Evolutionary conservation across 23 tunicate genomes (phyloP), one percentile per base, ranked within the genome.

Genomic region (Styela plicata): DNA sequence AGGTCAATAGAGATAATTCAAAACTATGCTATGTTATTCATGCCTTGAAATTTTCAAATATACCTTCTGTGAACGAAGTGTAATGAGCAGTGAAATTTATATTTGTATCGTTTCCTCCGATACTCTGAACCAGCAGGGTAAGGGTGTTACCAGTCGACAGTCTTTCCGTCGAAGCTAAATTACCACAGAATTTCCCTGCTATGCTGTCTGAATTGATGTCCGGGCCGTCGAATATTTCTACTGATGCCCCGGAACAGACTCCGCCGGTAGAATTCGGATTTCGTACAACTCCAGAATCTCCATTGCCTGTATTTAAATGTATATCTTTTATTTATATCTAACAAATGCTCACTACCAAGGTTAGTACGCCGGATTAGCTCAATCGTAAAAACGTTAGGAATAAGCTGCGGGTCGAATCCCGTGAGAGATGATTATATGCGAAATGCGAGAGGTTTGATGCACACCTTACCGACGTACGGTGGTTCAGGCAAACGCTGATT

Each of bases 41-140:
- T n/a, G n/a, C n/a, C n/a, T n/a, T n/a, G n/a, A n/a, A n/a, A n/a
- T n/a, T n/a, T n/a, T n/a, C n/a, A n/a, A n/a, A n/a, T n/a, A n/a
- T 33, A 90, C 89, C 79, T 57, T 36, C 80, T 2, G 69, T 67
- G 57, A 90, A 90, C 19, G 97, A 91, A 7, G 97, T 91, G 87
- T 69, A 86, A 63, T 86, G 90, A 3, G 90, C 87, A 1, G 88
- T 91, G 67, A 91, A 91, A 31, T 84, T 86, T 37, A 91, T 23
- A 24, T 82, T 33, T 2, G 90, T 74, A 34, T 64, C 70, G 69
- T 86, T 83, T 30, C 97, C 97, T 19, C 97, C 97, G 7, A 71
- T 29, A 29, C 86, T 64, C 36, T n/a, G 18, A n/a, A 86, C 69
- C 20, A 64, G 79, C 37, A 91, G 44, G n/a, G 87, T 86, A 62